phyloP scores from a whole-genome alignment of 1,140 invertebrate species.

The Prorops nasuta region DNA sequence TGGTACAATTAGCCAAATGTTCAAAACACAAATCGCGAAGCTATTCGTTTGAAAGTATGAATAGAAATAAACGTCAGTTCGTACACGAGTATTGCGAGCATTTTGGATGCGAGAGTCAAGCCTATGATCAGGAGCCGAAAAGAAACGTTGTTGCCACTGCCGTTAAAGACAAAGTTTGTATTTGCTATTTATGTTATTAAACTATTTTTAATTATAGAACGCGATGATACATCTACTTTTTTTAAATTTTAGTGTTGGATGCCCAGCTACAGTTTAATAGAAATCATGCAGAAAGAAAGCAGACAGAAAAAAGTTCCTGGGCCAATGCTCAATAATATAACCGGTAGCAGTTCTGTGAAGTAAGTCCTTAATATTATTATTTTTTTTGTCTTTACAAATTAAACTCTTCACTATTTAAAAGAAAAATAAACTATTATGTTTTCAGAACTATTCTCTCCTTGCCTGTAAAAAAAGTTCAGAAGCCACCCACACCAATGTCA shows the following conservation, averaged over 20 bases:
- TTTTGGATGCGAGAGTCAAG: conserved; percentile 90
- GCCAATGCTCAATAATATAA: conserved; percentile 59
- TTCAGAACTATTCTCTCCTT: neutral
- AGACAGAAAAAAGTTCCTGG: conserved; percentile 76
- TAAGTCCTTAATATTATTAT: conserved; percentile 19
- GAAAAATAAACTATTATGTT: neutral
- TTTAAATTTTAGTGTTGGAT: conserved; percentile 69
- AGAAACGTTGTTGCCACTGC: conserved; percentile 93
- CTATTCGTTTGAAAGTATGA: conserved; percentile 91
- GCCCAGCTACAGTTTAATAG: conserved; percentile 79
- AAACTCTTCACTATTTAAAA: neutral
- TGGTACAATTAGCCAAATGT: conserved; percentile 86
- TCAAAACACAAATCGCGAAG: conserved; percentile 84
- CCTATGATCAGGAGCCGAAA: conserved; percentile 93
- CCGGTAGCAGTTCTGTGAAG: conserved; percentile 31
- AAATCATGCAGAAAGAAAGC: conserved; percentile 74
- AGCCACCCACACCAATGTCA: neutral
- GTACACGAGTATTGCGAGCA: conserved; percentile 93
- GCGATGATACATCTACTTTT: neutral
- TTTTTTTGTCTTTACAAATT: too few relatives aligned
- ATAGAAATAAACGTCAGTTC: conserved; percentile 82
- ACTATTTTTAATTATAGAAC: conserved; percentile 1
- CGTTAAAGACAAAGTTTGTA: conserved; percentile 68
- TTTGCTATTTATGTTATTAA: conserved; percentile 1
- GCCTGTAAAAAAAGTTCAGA: neutral